phyloP scores from a whole-genome alignment of 2,888 invertebrate genomes.

The Bembecia ichneumoniformis region DNA sequence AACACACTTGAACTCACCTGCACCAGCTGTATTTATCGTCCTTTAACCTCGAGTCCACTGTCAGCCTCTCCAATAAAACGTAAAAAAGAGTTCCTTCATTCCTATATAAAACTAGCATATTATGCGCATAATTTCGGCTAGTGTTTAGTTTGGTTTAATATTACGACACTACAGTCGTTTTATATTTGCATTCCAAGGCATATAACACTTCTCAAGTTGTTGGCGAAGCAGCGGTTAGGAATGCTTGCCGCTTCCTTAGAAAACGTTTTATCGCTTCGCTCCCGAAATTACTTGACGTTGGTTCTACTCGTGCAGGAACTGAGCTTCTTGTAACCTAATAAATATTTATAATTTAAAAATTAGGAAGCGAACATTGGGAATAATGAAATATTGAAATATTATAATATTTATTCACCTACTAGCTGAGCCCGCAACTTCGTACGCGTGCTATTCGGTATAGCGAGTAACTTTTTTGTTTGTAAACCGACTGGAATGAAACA shows the following conservation, averaged over 20 bases:
- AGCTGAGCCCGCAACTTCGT: too few species aligned
- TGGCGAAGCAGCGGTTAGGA: constrained; percentile 15
- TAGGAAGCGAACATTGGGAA: too few species aligned
- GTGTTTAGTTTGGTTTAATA: constrained; percentile 30
- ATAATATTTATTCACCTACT: too few species aligned
- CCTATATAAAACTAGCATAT: not conserved
- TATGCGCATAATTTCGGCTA: constrained; percentile 7
- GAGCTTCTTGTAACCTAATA: not conserved
- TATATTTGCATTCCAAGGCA: constrained; percentile 26
- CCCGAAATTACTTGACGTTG: not conserved
- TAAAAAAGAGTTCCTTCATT: too few species aligned
- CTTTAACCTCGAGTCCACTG: too few species aligned
- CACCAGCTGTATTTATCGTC: too few species aligned
- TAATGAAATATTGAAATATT: too few species aligned
- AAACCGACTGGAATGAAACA: too few species aligned
- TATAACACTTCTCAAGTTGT: constrained; percentile 33
- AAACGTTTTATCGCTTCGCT: not conserved
- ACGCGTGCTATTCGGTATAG: too few species aligned
- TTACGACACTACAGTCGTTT: constrained; percentile 17
- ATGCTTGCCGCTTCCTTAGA: not conserved
- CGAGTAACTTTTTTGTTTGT: too few species aligned
- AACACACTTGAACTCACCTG: too few species aligned
- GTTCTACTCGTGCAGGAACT: not conserved
- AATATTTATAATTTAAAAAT: not conserved
- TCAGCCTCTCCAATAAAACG: too few species aligned